phyloP scores from a whole-genome alignment of 2,888 invertebrate species.

The Pyrrhia umbra region DNA sequence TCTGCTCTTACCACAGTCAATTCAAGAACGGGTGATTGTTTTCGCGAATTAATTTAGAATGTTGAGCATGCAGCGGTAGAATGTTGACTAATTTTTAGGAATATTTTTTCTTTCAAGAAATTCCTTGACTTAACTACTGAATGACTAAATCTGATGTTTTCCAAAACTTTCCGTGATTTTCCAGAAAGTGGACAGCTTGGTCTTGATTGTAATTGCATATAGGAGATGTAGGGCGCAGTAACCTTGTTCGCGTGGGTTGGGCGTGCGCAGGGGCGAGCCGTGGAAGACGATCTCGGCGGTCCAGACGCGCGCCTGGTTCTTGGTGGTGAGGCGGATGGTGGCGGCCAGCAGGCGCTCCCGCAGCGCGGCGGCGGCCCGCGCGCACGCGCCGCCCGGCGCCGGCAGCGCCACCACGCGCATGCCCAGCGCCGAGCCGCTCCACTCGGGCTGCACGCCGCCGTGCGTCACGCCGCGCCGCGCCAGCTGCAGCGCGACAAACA shows the following conservation, averaged over 20 bases:
- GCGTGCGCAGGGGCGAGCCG: slow-evolving; percentile 94
- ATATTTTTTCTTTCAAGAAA: no score
- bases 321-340: slow-evolving; percentile 94
- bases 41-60: no score
- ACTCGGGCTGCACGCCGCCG: slow-evolving; percentile 97
- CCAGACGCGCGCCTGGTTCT: slow-evolving; percentile 95
- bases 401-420: slow-evolving; percentile 95
- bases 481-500: slow-evolving; percentile 84
- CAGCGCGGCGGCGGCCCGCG: slow-evolving; percentile 92
- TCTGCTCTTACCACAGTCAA: no score
- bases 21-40: no score
- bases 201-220: no score
- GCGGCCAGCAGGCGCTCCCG: slow-evolving; percentile 95
- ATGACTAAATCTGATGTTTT: no score
- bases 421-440: slow-evolving; percentile 96
- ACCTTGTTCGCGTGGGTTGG: slow-evolving; percentile 96
- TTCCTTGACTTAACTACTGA: no score
- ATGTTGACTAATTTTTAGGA: no score
- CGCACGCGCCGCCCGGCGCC: slow-evolving; percentile 88
- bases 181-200: no score
- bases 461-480: slow-evolving; percentile 96
- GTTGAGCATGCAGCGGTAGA: no score
- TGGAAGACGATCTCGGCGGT: slow-evolving; percentile 97
- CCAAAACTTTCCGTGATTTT: no score
- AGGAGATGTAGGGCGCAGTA: no score